Evolutionary conservation across 2,113 vertebrate genomes (phyloP), one percentile per base, ranked within the genome.

Genomic region (Silurus glanis): DNA sequence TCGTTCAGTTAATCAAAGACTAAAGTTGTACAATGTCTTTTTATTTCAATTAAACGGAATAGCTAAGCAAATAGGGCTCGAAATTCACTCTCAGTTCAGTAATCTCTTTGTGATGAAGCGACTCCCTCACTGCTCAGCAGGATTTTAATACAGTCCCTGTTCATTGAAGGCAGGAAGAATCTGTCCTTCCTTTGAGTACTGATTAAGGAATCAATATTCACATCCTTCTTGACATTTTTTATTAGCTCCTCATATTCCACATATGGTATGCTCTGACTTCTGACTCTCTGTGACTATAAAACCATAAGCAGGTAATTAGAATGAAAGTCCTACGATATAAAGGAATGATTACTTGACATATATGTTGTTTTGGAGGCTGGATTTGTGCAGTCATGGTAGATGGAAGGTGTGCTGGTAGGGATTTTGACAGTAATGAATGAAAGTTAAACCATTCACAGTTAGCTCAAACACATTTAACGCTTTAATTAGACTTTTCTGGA

Each of bases 131-230:
- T 66, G 58, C 78, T 67, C 80, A 86, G 79, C 67, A 81, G 67
- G 66, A 58, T 82, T 67, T 86, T 82, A 82, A 82, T 72, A 53
- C 78, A 69, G 16, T 74, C 49, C 4, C 62, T 67, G 49, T 66
- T 83, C 64, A 55, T 14, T 55, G 62, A 69, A 69, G 64, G 47
- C 47, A 83, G 49, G 64, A 83, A 45, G 6, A 78, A 87, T 64
- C 37, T 85, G 59, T 80, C 47, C 78, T 28, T 62, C 12, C 62
- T 81, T 85, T 83, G 83, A 80, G 67, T 59, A 10, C 71, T 87
- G 51, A 89, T 89, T 83, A 89, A 61, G 59, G 84, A 87, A 87
- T 89, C 84, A 87, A 89, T 87, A 89, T 87, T 55, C 83, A 72
- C 75, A 80, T 83, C 80, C 80, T 45, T 88, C 66, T 67, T 84